Percentiles rank a stretch among this genome's conserved stretches.
phyloP scores from a whole-genome alignment of 1,140 invertebrate species.

The Drosophila asahinai region DNA sequence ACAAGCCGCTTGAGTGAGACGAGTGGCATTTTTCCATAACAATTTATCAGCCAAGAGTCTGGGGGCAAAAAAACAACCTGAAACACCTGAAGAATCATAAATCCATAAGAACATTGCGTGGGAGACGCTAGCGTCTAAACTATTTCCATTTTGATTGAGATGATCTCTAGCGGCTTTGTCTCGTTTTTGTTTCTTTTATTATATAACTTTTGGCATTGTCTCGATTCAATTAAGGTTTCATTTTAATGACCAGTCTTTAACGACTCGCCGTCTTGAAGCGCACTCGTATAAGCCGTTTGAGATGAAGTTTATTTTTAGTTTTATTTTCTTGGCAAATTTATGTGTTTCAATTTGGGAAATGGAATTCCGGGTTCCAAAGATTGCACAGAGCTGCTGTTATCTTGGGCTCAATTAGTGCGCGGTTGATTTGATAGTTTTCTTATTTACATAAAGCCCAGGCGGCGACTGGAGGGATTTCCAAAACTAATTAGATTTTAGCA shows the following conservation, averaged over 20 bases:
- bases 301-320: constrained; percentile 50
- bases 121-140: no score
- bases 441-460: constrained; percentile 63
- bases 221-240: constrained; percentile 54
- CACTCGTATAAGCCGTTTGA: constrained; percentile 56
- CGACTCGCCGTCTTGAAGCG: constrained; percentile 59
- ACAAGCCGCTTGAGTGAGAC: constrained; percentile 47
- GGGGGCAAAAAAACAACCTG: constrained; percentile 2
- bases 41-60: constrained; percentile 43
- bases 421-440: constrained; percentile 31
- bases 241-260: constrained; percentile 59
- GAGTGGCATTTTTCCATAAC: constrained; percentile 61
- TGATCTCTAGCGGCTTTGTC: constrained; percentile 20
- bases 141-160: constrained; percentile 60
- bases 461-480: constrained; percentile 41
- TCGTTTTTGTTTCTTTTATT: constrained; percentile 23
- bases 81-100: constrained; percentile 27
- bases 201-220: constrained; percentile 30
- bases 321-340: constrained; percentile 49
- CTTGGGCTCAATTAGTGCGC: constrained; percentile 52
- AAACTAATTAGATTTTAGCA: constrained; percentile 63
- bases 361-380: constrained; percentile 72
- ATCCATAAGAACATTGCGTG: constrained; percentile 52
- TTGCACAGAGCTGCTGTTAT: constrained; percentile 23
- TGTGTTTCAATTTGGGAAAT: constrained; percentile 65